Evolutionary conservation across 2,797 vertebrate species (phyloP).

Genomic region (Erethizon dorsatum): DNA sequence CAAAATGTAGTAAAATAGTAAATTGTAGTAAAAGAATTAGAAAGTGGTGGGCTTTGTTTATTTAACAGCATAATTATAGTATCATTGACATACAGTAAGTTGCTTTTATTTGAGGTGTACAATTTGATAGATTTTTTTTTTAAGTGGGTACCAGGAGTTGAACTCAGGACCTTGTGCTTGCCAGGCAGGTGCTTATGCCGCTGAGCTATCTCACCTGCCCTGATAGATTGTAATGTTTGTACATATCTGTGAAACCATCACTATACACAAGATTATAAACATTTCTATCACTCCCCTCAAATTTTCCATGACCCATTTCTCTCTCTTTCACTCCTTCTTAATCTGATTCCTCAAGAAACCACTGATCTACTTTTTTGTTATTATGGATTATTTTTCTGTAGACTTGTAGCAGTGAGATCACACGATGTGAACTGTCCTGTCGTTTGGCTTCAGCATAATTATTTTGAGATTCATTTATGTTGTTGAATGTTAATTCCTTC

Average conservation of each 20-base stretch:
- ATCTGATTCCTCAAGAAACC: background rate
- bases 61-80: background rate
- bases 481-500: background rate
- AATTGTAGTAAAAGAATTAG: background rate
- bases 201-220: too few relatives aligned
- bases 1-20: background rate
- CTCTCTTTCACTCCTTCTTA: background rate
- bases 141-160: too few relatives aligned
- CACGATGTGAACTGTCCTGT: background rate
- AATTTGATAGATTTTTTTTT: background rate
- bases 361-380: background rate
- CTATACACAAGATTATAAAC: background rate
- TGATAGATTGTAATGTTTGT: background rate
- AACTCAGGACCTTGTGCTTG: too few relatives aligned
- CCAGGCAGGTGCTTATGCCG: too few relatives aligned
- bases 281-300: background rate
- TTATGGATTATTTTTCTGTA: background rate
- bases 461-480: constrained; percentile 20
- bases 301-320: background rate
- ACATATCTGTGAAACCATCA: background rate
- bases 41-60: background rate
- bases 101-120: background rate
- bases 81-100: background rate
- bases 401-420: background rate
- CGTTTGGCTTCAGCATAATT: background rate